phyloP scores from a whole-genome alignment of 2,888 invertebrate species.

The Melitaea athalia region DNA sequence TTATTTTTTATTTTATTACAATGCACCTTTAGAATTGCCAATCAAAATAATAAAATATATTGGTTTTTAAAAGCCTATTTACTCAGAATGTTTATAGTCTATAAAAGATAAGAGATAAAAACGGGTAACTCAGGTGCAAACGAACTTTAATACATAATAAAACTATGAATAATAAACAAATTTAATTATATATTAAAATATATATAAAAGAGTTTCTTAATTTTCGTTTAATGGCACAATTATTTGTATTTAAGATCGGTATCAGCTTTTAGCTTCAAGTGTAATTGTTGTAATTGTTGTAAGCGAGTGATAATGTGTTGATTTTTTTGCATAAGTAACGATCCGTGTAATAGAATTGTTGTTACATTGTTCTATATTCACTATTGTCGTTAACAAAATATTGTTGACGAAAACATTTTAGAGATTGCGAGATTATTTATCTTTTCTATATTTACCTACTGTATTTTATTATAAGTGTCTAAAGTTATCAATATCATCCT shows the following conservation, averaged over 20 bases:
- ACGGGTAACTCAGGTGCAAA: no score
- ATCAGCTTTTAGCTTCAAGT: slow-evolving; percentile 50
- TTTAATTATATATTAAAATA: neutral
- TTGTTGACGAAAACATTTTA: neutral
- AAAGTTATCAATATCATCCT: no score
- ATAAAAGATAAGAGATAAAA: no score
- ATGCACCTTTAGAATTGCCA: no score
- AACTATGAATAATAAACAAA: no score
- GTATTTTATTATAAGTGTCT: no score
- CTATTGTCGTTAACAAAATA: slow-evolving; percentile 17
- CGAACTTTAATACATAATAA: no score
- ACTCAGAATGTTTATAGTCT: no score
- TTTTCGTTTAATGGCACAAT: slow-evolving; percentile 50
- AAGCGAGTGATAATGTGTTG: slow-evolving; percentile 48
- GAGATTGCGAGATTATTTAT: neutral
- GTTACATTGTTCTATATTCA: slow-evolving; percentile 36
- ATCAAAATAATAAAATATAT: no score
- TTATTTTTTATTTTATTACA: no score
- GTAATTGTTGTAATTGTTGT: slow-evolving; percentile 58
- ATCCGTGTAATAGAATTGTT: slow-evolving; percentile 48
- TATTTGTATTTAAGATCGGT: slow-evolving; percentile 47
- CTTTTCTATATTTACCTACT: no score
- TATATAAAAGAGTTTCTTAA: slow-evolving; percentile 15
- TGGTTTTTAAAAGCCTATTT: no score
- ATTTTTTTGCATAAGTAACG: slow-evolving; percentile 57